Evolutionary conservation across 2,113 vertebrate species (phyloP), one percentile per base, ranked within the genome.

Genomic region (Nematolebias whitei): DNA sequence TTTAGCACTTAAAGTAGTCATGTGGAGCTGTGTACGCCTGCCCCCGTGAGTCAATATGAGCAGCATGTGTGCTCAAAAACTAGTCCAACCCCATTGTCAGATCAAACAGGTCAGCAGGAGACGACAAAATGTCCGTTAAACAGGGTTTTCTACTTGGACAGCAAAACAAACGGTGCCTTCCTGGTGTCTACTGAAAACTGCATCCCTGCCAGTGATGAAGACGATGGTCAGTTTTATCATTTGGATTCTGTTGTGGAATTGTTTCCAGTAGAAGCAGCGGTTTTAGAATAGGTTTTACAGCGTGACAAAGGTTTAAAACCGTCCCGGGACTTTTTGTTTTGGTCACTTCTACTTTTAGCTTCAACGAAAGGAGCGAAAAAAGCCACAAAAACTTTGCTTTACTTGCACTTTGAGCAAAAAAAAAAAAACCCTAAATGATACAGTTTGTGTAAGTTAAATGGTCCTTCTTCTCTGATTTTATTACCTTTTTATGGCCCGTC

Each of bases 121-220:
- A 55, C 82, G 86, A 84, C 23, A 70, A 29, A 82, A 86, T 12
- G 68, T 24, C 81, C 11, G 91, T 90, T 89, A 63, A 90, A 91
- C 90, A 61, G 85, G 88, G 73, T 87, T 87, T 84, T 87, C 79
- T 14, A 74, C 69, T 52, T 39, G 20, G 54, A 53, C 35, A 65
- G 64, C 55, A 48, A 68, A 71, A 85, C 64, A 76, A 41, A n/a
- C 43, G 60, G 2, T 43, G 2, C 50, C 71, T 50, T 15, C 23
- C 58, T 35, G 67, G 55, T 47, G 40, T 78, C 47, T 5, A 60
- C 0, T 41, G 57, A 74, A 71, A 67, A 53, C 38, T 9, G 61
- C 10, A n/a, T n/a, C 49, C 3, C 57, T 40, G 50, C 49, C 62
- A 23, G n/a, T 38, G 12, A 29, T 29, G 26, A 29, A 4, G 26